A percentile compares a stretch with the other conserved stretches of the same genome.
phyloP scores from a whole-genome alignment of 2,113 vertebrate genomes.

The Pollimyrus isidori region DNA sequence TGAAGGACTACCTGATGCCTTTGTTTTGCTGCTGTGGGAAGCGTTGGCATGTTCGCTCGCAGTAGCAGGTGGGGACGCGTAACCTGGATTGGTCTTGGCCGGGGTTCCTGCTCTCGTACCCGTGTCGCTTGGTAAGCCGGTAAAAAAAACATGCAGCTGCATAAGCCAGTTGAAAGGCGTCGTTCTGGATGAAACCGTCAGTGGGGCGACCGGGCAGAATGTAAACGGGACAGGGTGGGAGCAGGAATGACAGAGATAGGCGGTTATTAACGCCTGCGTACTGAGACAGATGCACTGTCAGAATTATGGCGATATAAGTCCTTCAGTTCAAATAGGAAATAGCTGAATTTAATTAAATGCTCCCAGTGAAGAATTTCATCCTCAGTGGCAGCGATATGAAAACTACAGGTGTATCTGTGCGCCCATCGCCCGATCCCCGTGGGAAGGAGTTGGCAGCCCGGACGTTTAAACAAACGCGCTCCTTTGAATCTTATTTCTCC shows the following conservation, averaged over 20 bases:
- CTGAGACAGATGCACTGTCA: constrained; percentile 3
- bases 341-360: constrained; percentile 12
- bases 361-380: constrained; percentile 27
- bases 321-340: neutral
- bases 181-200: neutral
- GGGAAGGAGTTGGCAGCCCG: constrained; percentile 16
- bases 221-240: neutral
- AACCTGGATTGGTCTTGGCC: neutral
- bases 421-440: neutral
- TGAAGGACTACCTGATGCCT: neutral
- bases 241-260: neutral
- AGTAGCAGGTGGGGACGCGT: neutral
- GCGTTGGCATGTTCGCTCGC: neutral
- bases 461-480: constrained; percentile 25
- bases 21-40: neutral
- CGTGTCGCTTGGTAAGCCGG: neutral
- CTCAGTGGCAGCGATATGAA: constrained; percentile 28
- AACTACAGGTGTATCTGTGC: neutral
- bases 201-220: neutral
- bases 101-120: neutral
- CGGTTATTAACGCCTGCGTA: neutral
- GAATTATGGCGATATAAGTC: neutral
- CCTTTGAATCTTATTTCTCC: constrained; percentile 6
- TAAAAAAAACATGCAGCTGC: neutral
- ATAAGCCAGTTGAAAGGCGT: neutral